Conservation (phyloP, 1,140 invertebrate species). For the Monochamus saltuarius region DNA sequence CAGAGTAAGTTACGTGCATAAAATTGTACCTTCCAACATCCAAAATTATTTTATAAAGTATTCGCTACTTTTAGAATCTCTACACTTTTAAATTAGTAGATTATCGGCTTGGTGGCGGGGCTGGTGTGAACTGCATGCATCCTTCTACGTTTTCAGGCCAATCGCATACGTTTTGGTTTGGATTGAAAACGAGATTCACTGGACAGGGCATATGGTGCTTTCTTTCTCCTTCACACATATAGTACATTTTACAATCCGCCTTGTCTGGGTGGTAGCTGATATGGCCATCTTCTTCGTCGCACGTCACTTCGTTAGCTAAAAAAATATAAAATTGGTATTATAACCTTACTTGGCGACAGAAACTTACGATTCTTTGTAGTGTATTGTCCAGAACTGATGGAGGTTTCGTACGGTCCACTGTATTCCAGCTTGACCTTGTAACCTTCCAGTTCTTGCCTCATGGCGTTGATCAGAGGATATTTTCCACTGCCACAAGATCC, state of each 20-base stretch:
- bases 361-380: conserved; percentile 85
- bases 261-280: conserved; percentile 91
- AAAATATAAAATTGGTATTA: conserved; percentile 8
- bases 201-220: conserved; percentile 97
- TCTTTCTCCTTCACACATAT: conserved; percentile 94
- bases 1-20: not conserved
- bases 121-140: conserved; percentile 78
- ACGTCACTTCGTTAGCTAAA: conserved; percentile 81
- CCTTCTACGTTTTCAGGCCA: conserved; percentile 94
- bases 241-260: conserved; percentile 89
- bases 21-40: not conserved
- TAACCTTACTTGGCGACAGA: not conserved
- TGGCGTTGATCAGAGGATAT: conserved; percentile 85
- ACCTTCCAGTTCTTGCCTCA: conserved; percentile 80
- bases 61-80: not conserved
- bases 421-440: conserved; percentile 85
- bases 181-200: conserved; percentile 90
- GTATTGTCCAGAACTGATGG: conserved; percentile 69
- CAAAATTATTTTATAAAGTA: not conserved
- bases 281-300: conserved; percentile 90
- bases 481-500: conserved; percentile 87
- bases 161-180: conserved; percentile 91
- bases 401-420: conserved; percentile 81
- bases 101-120: conserved; percentile 58
- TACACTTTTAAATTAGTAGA: not conserved